Conservation (phyloP, 2,888 invertebrate genomes). For the Dastarcus helophoroides region DNA sequence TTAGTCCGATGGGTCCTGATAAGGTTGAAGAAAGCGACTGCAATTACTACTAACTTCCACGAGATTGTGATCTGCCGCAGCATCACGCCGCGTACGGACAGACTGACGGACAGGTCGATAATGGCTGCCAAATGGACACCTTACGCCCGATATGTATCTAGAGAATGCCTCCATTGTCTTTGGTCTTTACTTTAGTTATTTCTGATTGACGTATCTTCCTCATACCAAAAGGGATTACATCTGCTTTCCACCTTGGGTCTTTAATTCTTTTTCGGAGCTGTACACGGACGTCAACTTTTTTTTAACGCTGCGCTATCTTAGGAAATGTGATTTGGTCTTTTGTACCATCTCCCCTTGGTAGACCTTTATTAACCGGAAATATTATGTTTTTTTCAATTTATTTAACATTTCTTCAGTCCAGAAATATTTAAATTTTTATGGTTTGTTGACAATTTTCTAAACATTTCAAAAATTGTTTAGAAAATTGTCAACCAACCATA, state of each 20-base stretch:
- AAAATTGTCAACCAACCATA: too few relatives aligned
- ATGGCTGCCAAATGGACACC: constrained; percentile 11
- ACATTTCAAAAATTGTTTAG: too few relatives aligned
- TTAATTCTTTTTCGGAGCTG: background rate
- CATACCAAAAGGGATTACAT: constrained; percentile 1
- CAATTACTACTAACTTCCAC: constrained; percentile 1
- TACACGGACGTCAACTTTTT: background rate
- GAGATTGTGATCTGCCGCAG: background rate
- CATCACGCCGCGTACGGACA: constrained; percentile 1
- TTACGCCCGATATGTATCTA: constrained; percentile 12
- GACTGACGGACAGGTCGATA: constrained; percentile 12
- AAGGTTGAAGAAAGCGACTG: background rate
- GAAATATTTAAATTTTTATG: too few relatives aligned
- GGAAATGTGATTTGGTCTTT: too few relatives aligned
- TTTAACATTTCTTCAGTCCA: too few relatives aligned
- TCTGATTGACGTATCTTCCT: constrained; percentile 10
- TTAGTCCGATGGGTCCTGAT: background rate
- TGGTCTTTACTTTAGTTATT: constrained; percentile 6
- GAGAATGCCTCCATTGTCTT: constrained; percentile 11
- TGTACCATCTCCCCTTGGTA: too few relatives aligned
- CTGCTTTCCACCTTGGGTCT: too few relatives aligned
- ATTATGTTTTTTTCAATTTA: too few relatives aligned
- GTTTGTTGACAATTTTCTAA: too few relatives aligned
- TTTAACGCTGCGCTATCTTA: background rate
- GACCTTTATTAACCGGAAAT: too few relatives aligned